Evolutionary conservation across 2,113 vertebrate species (phyloP), one percentile per base, ranked within the genome.

Genomic region (Gambusia holbrooki): DNA sequence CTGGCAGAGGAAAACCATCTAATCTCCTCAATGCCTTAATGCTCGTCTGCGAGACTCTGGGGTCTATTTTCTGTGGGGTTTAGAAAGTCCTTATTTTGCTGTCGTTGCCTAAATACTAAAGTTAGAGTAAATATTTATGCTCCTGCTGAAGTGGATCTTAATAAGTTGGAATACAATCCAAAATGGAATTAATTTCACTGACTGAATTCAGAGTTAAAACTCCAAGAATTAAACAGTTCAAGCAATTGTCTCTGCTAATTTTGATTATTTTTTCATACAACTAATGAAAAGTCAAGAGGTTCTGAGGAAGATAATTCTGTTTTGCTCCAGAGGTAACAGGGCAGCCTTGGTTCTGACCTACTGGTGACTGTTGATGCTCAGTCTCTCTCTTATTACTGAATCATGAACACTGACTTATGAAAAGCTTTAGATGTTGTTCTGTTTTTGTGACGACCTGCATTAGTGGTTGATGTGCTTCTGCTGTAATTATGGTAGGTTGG

Each of bases 21-120:
- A 74, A 81, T 81, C 71, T 72, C 81, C 76, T 86, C 74, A 73
- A 51, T 80, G 75, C 81, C 64, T 77, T 77, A 81, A 78, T 76
- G 65, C 35, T 67, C 30, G 40, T 76, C 40, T 84, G 32, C 28
- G 70, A 62, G 68, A 72, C 63, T 73, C 81, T 17, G 5, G 63
- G 73, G 66, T 78, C 8, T 35, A 69, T 69, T 72, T 30, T 69
- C 71, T 27, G 67, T 25, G 25, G 64, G 51, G 19, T 73, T 74
- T 32, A 37, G 67, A 30, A 25, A 80, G 69, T 77, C 37, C 73
- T 71, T 84, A 68, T 32, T 76, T 40, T 33, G 22, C 61, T 51
- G 66, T 73, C 76, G 37, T 66, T 62, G 63, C 45, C 51, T 71
- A 76, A 79, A 75, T 62, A 69, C 75, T 37, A 45, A 25, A 66